Base-by-base conservation (phyloP, 1,140 invertebrate genomes). In the Psilanteris sp. region DNA sequence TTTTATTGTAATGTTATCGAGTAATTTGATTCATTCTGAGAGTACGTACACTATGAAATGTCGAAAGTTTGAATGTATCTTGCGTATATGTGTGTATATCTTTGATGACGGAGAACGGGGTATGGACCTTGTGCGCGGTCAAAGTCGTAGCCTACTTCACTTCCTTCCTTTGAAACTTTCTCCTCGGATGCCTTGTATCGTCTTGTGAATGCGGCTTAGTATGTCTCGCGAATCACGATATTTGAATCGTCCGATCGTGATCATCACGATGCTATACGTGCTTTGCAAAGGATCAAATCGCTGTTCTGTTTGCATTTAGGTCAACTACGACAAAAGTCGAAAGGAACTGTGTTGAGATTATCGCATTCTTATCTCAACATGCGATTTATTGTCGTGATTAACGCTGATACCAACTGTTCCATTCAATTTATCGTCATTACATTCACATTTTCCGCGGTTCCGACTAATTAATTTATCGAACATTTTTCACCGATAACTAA, bases 91-190 rank as follows among this genome's bases (percentile, higher is more conserved):
- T 34, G 48, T 24, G 50, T 50, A 16, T 11, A 16, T 31, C 61
- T 34, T 66, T 66, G 44, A 67, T 54, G 34, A 39, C 54, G 61
- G 70, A 61, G 71, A 76, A 66, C 44, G 75, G 59, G 64, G 82
- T 85, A 81, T 86, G 84, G 87, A 87, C 87, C 87, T 88, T 88
- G 87, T 74, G 83, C 83, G 82, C 87, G 85, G 86, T 87, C 86
- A 87, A 88, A 88, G 87, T 88, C 87, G 83, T 87, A 85, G 81
- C 86, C 87, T 86, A 88, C 87, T 87, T 88, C 78, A 85, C 81
- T 83, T 85, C 83, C 83, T 83, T 83, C 78, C 81, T 78, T 80
- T 68, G 78, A 50, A 85, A 88, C 87, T 87, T 87, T 88, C 86
- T 87, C 87, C 84, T 83, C 84, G 79, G 72, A 67, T 72, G 50